Evolutionary conservation across 1,140 invertebrate genomes (phyloP).

Genomic region (Cotesia glomerata): DNA sequence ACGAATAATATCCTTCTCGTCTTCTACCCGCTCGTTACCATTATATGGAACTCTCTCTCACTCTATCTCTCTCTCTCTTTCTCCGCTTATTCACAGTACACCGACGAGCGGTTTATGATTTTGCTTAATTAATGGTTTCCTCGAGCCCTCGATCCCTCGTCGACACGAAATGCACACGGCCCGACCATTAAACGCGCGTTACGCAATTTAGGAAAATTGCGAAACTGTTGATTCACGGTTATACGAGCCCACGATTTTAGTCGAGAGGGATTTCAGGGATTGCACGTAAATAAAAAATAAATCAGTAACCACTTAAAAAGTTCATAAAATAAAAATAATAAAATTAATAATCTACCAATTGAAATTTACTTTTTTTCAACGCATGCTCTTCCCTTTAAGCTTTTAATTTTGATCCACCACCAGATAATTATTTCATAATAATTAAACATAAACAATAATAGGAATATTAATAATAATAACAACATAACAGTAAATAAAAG

Average conservation of each 20-base stretch:
- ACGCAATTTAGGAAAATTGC: conserved; percentile 34
- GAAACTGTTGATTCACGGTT: conserved; percentile 31
- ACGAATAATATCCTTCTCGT: no score
- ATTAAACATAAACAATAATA: no score
- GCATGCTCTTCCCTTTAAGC: no score
- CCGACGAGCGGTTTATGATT: conserved; percentile 30
- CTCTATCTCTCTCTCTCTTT: no score
- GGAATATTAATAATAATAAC: no score
- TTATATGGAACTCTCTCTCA: background rate
- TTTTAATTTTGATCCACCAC: no score
- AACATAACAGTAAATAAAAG: background rate
- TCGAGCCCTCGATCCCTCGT: conserved; percentile 24
- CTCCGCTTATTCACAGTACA: no score
- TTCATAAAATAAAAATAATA: background rate
- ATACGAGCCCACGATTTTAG: background rate
- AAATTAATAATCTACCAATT: no score
- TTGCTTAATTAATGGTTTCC: conserved; percentile 34
- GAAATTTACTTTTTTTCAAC: no score
- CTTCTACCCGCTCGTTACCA: background rate
- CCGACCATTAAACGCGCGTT: conserved; percentile 29
- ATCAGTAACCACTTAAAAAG: background rate
- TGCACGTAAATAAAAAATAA: background rate
- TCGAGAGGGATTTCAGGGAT: background rate
- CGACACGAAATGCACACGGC: conserved; percentile 8
- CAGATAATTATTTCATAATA: no score